A percentile compares a stretch with the other conserved stretches of the same genome.
phyloP scores from a whole-genome alignment of 1,140 invertebrate genomes.

The fruit fly (Drosophila melanogaster) region DNA sequence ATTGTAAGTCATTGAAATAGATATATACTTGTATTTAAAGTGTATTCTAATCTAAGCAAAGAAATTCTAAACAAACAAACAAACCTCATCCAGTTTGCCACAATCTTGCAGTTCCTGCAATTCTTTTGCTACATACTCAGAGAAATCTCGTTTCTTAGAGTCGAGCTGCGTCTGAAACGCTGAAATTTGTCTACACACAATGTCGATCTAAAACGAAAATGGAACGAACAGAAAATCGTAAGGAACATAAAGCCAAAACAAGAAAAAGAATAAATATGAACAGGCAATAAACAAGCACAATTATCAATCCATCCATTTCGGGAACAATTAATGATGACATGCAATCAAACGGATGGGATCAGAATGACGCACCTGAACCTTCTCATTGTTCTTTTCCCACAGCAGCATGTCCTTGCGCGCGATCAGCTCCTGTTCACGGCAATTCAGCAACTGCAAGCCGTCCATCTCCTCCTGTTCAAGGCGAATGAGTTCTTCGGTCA shows the following conservation, averaged over 20 bases:
- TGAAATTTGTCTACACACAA: constrained; percentile 86
- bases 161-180: constrained; percentile 85
- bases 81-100: constrained; percentile 85
- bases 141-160: constrained; percentile 85
- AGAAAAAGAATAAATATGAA: constrained; percentile 50
- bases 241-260: constrained; percentile 72
- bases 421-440: constrained; percentile 72
- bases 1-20: neutral
- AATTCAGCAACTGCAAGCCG: constrained; percentile 68
- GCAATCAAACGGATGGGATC: constrained; percentile 4
- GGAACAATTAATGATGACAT: constrained; percentile 21
- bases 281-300: constrained; percentile 56
- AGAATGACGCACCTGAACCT: constrained; percentile 70
- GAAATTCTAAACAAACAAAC: constrained; percentile 52
- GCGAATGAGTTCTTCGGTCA: constrained; percentile 80
- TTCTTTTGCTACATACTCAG: constrained; percentile 85
- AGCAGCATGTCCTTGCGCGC: constrained; percentile 84
- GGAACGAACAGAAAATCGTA: constrained; percentile 79
- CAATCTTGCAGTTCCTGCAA: constrained; percentile 85
- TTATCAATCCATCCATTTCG: constrained; percentile 18
- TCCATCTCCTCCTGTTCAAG: constrained; percentile 85
- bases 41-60: constrained; percentile 25
- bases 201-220: constrained; percentile 86
- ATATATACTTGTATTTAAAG: too few species aligned
- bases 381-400: constrained; percentile 85